Evolutionary conservation across 2,797 vertebrate species (phyloP).

Genomic region (Malacoctenus gilli): DNA sequence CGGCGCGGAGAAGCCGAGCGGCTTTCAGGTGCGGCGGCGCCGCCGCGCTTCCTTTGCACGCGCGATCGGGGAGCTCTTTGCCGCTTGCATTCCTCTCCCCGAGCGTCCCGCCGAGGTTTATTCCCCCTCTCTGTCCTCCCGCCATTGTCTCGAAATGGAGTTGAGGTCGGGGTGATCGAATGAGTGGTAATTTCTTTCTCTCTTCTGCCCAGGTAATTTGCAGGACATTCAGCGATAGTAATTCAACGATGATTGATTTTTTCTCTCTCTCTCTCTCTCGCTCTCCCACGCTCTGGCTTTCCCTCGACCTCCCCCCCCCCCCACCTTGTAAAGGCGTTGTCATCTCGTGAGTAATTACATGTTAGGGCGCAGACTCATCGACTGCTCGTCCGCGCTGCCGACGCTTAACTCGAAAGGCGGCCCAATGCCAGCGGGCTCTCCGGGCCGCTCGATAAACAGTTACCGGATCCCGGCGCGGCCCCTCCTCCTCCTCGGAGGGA

Average conservation of each 20-base stretch:
- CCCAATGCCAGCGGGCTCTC: constrained; percentile 49
- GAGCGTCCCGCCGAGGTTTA: constrained; percentile 21
- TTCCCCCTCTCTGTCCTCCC: constrained; percentile 36
- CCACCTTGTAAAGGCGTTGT: constrained; percentile 66
- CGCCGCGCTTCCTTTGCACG: constrained; percentile 7
- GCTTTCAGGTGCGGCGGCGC: constrained; percentile 4
- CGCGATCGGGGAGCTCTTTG: constrained; percentile 22
- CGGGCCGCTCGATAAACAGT: constrained; percentile 68
- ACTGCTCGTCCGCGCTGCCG: constrained; percentile 61
- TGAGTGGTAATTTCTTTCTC: constrained; percentile 67
- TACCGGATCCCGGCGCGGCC: constrained; percentile 57
- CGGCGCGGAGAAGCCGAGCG: constrained; percentile 30
- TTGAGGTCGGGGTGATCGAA: constrained; percentile 52
- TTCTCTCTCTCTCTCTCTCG: constrained; percentile 2
- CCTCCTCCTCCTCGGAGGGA: constrained; percentile 21
- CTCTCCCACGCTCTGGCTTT: background rate
- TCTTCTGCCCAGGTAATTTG: constrained; percentile 69
- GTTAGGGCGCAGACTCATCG: constrained; percentile 70
- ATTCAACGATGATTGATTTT: constrained; percentile 79
- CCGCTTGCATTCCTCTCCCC: constrained; percentile 27
- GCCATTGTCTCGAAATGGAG: constrained; percentile 44
- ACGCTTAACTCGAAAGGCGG: constrained; percentile 52
- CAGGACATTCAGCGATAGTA: constrained; percentile 74
- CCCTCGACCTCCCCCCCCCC: constrained; percentile 5
- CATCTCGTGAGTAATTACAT: constrained; percentile 79